Base-by-base conservation (phyloP, 1,140 invertebrate species). In the Leguminivora glycinivorella region DNA sequence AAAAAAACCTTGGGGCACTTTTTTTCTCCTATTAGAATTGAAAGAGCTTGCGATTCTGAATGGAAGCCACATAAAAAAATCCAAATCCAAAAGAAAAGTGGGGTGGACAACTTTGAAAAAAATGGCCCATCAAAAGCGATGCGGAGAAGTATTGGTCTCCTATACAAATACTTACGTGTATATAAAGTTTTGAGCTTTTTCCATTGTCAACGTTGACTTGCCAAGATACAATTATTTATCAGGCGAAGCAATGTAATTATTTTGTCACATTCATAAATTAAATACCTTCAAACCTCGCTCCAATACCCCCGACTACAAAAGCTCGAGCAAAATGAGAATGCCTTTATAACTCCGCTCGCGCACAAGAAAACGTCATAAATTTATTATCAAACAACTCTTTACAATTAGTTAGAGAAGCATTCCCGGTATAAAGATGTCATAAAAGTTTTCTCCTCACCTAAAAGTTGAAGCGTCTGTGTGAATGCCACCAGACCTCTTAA, bases 311-410 rank as follows among this genome's bases (percentile, higher is more conserved):
- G 19, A 22, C 47, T 22, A 52, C 67, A 68, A 68, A 68, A 29
- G 67, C 29, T 24, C 14, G 4, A 25, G 24, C 4, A 68, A 52
- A 47, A 22, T 58, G 56, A 58, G 14, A 58, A 26, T 58, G 24
- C 24, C n/a, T 58, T 58, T 6, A 12, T 3, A 58, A 58, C 10
- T 58, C 25, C 25, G 22, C 3, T 12, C 52, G 52, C 7, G 56
- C 56, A n/a, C 56, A 26, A 25, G 56, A 58, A 25, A 29, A 58
- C 56, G 56, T 2, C 25, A 58, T 26, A 58, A 58, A 29, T 58
- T 58, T 58, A 58, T 26, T 58, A 58, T 58, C 56, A 58, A 29
- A 58, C 56, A 25, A 58, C 25, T 58, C 56, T 58, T 58, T 58
- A 25, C 25, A 58, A 58, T 29, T 58, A 58, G 25, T 29, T 58